phyloP scores from a whole-genome alignment of 2,888 invertebrate species.

The Halocaridina rubra region DNA sequence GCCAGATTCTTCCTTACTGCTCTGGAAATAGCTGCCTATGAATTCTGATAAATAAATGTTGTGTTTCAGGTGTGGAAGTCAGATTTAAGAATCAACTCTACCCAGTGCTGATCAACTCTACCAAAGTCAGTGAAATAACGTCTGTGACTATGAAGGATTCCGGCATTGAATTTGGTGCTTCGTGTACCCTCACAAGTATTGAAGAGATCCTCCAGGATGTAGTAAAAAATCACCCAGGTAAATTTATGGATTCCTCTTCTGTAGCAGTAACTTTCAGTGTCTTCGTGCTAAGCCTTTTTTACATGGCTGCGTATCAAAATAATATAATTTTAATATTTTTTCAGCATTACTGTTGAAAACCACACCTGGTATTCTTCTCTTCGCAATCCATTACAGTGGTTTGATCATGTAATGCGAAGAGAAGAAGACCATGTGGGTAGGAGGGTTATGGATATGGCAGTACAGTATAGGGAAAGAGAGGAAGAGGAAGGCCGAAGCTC shows the following conservation, averaged over 20 bases:
- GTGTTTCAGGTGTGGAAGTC: constrained; percentile 82
- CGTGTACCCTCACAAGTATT: constrained; percentile 81
- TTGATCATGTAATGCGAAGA: too few relatives aligned
- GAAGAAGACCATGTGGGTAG: too few relatives aligned
- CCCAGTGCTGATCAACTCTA: constrained; percentile 82
- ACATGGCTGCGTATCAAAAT: neutral
- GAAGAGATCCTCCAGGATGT: constrained; percentile 75
- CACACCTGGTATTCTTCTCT: too few relatives aligned
- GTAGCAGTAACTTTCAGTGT: neutral
- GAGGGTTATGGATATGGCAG: too few relatives aligned
- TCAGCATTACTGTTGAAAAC: neutral
- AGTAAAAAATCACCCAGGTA: constrained; percentile 72
- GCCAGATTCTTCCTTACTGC: too few relatives aligned
- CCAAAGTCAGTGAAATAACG: constrained; percentile 71
- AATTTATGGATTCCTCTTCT: neutral
- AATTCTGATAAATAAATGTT: too few relatives aligned
- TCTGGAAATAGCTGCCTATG: too few relatives aligned
- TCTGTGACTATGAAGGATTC: constrained; percentile 71
- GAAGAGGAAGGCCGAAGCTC: too few relatives aligned
- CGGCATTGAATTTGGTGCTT: constrained; percentile 81
- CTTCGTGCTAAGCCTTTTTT: neutral
- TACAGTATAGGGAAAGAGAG: too few relatives aligned
- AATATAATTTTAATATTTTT: neutral
- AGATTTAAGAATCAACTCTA: constrained; percentile 75
- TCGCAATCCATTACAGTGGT: too few relatives aligned